phyloP scores from a whole-genome alignment of 2,888 invertebrate species.

The Sinopyrophorus schimmeli region DNA sequence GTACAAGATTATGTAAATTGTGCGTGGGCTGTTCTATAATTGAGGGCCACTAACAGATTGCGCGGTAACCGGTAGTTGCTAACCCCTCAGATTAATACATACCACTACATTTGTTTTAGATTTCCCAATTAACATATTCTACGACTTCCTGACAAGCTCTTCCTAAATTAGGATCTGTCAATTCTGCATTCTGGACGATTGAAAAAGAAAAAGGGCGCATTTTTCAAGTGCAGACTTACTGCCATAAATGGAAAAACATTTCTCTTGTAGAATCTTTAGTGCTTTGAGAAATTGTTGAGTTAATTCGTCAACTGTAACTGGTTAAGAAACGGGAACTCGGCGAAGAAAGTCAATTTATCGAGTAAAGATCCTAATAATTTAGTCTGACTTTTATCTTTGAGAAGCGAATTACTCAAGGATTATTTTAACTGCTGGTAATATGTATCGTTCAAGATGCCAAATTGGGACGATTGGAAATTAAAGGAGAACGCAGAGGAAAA shows the following conservation, averaged over 20 bases:
- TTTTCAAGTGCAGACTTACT: conserved; percentile 10
- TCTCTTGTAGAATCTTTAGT: background rate
- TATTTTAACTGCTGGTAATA: conserved; percentile 10
- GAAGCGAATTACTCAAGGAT: conserved; percentile 11
- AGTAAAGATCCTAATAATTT: conserved; percentile 12
- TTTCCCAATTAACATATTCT: conserved; percentile 25
- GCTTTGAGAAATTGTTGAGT: conserved; percentile 2
- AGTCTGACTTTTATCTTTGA: conserved; percentile 7
- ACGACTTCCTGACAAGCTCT: conserved; percentile 8
- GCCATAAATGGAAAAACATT: conserved; percentile 8
- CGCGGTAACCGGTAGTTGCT: conserved; percentile 15
- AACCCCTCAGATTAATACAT: conserved; percentile 17
- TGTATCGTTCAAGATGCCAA: background rate
- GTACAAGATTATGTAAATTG: conserved; percentile 14
- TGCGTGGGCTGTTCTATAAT: conserved; percentile 14
- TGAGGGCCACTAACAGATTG: conserved; percentile 20
- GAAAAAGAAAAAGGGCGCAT: conserved; percentile 12
- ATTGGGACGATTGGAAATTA: background rate
- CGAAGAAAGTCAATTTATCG: conserved; percentile 8
- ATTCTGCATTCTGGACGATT: no score
- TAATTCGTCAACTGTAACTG: conserved; percentile 9
- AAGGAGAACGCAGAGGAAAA: no score
- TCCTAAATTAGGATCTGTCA: no score
- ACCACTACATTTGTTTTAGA: conserved; percentile 17
- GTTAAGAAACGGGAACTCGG: background rate